Evolutionary conservation across 2,113 vertebrate species (phyloP).

Genomic region (Callorhinus ursinus): DNA sequence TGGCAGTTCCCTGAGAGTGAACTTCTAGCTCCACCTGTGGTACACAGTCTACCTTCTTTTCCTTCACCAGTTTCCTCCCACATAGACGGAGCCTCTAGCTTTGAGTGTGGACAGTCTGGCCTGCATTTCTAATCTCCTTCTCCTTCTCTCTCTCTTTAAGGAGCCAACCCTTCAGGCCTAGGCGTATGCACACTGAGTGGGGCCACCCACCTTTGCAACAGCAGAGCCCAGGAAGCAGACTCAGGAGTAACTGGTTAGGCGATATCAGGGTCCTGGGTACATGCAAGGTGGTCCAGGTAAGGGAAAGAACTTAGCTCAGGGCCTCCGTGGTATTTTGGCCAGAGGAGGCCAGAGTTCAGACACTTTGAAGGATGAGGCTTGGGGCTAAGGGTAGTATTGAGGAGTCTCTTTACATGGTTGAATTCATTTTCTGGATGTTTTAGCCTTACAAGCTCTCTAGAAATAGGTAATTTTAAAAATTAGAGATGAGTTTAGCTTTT

Average conservation of each 20-base stretch:
- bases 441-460: background rate
- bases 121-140: background rate
- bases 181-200: accelerated
- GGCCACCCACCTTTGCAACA: background rate
- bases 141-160: background rate
- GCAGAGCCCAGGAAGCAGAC: background rate
- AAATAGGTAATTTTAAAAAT: background rate
- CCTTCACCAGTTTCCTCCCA: background rate
- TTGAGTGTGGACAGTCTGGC: no score
- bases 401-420: background rate
- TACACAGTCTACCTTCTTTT: no score
- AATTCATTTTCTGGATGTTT: background rate
- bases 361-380: background rate
- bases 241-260: background rate
- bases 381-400: accelerated
- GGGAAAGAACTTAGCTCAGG: no score
- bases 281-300: background rate
- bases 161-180: no score
- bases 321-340: background rate
- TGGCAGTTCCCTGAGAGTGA: accelerated
- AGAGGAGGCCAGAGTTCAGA: background rate
- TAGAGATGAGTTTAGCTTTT: background rate
- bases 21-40: background rate
- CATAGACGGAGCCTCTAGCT: background rate
- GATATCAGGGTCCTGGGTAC: no score